A percentile compares a stretch with the other conserved stretches of the same genome.
Evolutionary conservation across 2,888 invertebrate genomes (phyloP).

Genomic region (Leptothorax acervorum): DNA sequence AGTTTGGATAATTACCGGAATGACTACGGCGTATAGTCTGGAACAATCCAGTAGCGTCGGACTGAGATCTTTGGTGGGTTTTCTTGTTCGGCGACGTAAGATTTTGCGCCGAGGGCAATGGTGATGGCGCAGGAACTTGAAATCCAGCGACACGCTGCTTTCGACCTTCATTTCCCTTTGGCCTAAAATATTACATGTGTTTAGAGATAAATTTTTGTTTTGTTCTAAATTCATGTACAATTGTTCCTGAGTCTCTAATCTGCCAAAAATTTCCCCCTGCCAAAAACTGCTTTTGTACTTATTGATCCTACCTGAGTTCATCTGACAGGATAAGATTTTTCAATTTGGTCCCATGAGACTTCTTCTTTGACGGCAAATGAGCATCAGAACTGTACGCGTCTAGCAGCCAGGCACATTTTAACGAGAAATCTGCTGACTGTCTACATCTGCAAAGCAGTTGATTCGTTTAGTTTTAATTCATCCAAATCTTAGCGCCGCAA

Average conservation of each 20-base stretch:
- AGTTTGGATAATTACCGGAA: constrained; percentile 79
- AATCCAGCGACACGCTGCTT: constrained; percentile 80
- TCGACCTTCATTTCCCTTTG: constrained; percentile 82
- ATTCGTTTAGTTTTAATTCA: background rate
- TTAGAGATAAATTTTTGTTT: background rate
- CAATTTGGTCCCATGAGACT: constrained; percentile 91
- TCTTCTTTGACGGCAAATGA: constrained; percentile 89
- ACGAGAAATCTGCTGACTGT: constrained; percentile 97
- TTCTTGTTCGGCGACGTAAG: constrained; percentile 88
- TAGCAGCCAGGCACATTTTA: constrained; percentile 98
- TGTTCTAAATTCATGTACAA: background rate
- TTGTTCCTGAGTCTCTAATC: background rate
- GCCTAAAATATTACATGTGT: constrained; percentile 74
- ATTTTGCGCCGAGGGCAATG: constrained; percentile 82
- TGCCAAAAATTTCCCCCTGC: background rate
- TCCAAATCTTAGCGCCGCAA: background rate
- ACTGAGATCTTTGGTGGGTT: constrained; percentile 94
- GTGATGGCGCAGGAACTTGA: constrained; percentile 83
- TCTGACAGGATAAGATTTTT: constrained; percentile 91
- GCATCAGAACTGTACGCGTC: constrained; percentile 96
- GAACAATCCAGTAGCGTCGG: constrained; percentile 92
- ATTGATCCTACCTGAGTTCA: constrained; percentile 86
- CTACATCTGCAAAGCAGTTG: constrained; percentile 90
- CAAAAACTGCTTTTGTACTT: background rate
- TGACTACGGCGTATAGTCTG: constrained; percentile 85